Conservation (phyloP, 1,140 invertebrate species). For the Drosophila sp. region DNA sequence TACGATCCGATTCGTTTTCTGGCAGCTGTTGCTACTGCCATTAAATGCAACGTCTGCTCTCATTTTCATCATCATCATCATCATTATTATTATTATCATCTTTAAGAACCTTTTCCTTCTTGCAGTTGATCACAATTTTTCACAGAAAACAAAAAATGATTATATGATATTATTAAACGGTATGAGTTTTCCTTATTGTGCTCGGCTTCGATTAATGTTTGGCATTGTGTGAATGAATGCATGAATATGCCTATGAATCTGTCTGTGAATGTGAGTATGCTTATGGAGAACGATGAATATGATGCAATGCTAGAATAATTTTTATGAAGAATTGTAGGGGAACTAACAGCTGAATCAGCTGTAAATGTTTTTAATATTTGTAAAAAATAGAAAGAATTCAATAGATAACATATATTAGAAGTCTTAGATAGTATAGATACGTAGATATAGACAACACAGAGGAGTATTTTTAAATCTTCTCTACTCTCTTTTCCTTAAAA, state of each 20-base stretch:
- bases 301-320: too few species aligned
- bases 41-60: neutral
- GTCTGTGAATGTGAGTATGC: too few species aligned
- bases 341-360: too few species aligned
- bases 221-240: constrained; percentile 13
- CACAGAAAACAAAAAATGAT: constrained; percentile 10
- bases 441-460: too few species aligned
- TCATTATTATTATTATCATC: neutral
- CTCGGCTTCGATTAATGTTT: constrained; percentile 9
- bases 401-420: too few species aligned
- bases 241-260: neutral
- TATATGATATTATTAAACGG: constrained; percentile 34
- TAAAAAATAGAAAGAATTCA: neutral
- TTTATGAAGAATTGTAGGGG: too few species aligned
- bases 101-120: constrained; percentile 7
- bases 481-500: too few species aligned
- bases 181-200: constrained; percentile 8
- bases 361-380: too few species aligned
- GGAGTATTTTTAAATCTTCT: too few species aligned
- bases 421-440: too few species aligned
- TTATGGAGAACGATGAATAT: neutral
- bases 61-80: constrained; percentile 5
- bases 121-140: constrained; percentile 13
- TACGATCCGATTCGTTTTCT: constrained; percentile 16
- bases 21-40: constrained; percentile 13